Base-by-base conservation (phyloP, 1,140 invertebrate genomes). In the Bombus ignitus region DNA sequence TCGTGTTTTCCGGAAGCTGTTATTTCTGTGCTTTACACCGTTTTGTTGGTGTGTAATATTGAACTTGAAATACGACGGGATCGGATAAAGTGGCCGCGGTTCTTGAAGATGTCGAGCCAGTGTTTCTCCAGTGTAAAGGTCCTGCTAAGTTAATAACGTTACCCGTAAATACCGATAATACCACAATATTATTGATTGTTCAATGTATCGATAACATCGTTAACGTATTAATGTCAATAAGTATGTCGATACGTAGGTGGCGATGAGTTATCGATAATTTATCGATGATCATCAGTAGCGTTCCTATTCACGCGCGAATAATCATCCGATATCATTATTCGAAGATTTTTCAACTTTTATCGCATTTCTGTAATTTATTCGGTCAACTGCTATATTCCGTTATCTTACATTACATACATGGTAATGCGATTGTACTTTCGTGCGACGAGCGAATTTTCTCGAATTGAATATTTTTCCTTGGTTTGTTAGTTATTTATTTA, bases 21-120 rank as follows among this genome's bases (percentile, higher is more conserved):
- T 84, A 84, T 84, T 84, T n/a, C 73, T 76, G 3, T 35, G 22
- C 47, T 80, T 80, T 70, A 25, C 37, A 37, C 39, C 25, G 15
- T 37, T 28, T 35, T 9, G 42, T 32, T 32, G 28, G 81, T 13
- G 32, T n/a, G 32, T 76, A 66, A 76, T 83, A 47, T 44, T 10
- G 42, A 68, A 53, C 62, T 75, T 70, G 81, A 83, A 68, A 59
- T 70, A 79, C 39, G 13, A n/a, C 25, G 37, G 82, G 37, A 37
- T 79, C 15, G 66, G 18, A 12, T 12, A 28, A 39, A 57, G 44
- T 12, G 6, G 65, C 65, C 9, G 5, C 6, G 53, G 8, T 57
- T 28, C 47, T 76, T 22, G 12, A 10, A 28, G 22, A 32, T 22
- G 72, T 73, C n/a, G 37, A 39, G 35, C 32, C 32, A 8, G 32